Conservation (phyloP, 2,113 vertebrate species). For the Orycteropus afer region DNA sequence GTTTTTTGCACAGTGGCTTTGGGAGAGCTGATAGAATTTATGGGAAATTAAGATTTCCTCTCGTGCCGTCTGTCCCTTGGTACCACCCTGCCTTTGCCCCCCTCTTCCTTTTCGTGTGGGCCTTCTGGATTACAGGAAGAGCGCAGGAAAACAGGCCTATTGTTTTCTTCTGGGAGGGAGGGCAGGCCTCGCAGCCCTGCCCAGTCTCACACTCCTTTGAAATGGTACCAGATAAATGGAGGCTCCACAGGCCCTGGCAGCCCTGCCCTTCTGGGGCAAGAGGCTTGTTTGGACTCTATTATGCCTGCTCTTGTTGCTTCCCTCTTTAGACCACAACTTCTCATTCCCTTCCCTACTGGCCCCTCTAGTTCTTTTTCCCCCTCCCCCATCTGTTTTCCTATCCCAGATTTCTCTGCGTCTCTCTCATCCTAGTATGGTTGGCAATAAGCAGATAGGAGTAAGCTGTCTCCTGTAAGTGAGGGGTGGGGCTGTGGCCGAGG, state of each 20-base stretch:
- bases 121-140: constrained; percentile 69
- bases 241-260: constrained; percentile 23
- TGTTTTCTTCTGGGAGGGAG: constrained; percentile 42
- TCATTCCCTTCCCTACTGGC: background rate
- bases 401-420: background rate
- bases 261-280: background rate
- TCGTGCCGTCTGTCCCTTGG: background rate
- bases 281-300: background rate
- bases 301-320: background rate
- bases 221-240: background rate
- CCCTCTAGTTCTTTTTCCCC: background rate
- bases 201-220: background rate
- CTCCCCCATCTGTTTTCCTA: background rate
- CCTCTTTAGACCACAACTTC: constrained; percentile 26
- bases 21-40: background rate
- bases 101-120: constrained; percentile 1
- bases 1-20: background rate
- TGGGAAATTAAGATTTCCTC: background rate
- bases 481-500: background rate
- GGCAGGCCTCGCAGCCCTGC: background rate
- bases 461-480: background rate
- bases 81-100: background rate
- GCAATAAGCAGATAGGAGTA: background rate
- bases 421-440: background rate
- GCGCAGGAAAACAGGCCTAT: constrained; percentile 62